phyloP scores from a whole-genome alignment of 2,888 invertebrate species.

The Polia nebulosa region DNA sequence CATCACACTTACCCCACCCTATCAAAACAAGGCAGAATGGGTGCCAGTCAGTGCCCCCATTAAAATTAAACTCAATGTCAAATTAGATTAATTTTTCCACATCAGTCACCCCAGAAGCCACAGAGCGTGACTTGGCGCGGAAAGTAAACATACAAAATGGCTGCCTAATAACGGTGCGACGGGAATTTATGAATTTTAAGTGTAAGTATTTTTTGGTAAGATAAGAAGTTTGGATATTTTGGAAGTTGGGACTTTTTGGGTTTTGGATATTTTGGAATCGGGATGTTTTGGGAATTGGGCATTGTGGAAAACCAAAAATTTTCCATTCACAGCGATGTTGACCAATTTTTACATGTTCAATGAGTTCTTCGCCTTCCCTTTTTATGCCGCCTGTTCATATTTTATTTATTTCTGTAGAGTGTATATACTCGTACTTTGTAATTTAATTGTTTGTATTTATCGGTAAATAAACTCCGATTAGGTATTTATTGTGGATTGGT shows the following conservation, averaged over 20 bases:
- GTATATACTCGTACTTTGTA: too few relatives aligned
- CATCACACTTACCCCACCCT: constrained; percentile 64
- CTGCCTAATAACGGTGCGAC: constrained; percentile 66
- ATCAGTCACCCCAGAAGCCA: constrained; percentile 72
- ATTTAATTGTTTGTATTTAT: too few relatives aligned
- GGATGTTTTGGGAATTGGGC: neutral
- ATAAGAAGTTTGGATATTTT: neutral
- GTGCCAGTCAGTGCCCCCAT: constrained; percentile 67
- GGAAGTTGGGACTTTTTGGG: neutral
- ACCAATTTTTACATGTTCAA: too few relatives aligned
- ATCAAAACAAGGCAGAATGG: constrained; percentile 58
- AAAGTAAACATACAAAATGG: constrained; percentile 86
- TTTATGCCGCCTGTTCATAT: too few relatives aligned
- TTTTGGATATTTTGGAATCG: neutral
- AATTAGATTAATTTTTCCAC: constrained; percentile 84
- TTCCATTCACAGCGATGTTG: too few relatives aligned
- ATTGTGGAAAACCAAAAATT: too few relatives aligned
- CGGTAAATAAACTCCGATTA: too few relatives aligned
- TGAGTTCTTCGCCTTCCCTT: too few relatives aligned
- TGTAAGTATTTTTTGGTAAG: constrained; percentile 13
- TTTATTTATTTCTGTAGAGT: too few relatives aligned
- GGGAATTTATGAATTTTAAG: constrained; percentile 45
- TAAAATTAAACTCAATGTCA: constrained; percentile 78
- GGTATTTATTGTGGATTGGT: too few relatives aligned
- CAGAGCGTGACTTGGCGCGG: constrained; percentile 78